phyloP scores from a whole-genome alignment of 2,888 invertebrate species.

The Gisinianus flammeolus region DNA sequence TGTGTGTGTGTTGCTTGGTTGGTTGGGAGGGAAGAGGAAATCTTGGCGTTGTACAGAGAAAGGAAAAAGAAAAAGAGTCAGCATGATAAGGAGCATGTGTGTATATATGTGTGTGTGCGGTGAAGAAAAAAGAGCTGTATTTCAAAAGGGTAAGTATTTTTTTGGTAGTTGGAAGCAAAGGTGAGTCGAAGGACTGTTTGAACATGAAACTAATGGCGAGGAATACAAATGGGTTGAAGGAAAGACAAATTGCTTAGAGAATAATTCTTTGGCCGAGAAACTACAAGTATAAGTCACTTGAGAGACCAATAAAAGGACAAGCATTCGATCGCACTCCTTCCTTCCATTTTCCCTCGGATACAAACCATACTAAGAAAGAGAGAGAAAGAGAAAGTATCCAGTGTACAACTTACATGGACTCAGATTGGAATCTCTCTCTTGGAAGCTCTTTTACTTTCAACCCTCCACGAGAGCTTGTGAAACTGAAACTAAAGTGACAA shows the following conservation, averaged over 20 bases:
- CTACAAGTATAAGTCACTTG: slow-evolving; percentile 23
- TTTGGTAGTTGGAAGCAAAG: neutral
- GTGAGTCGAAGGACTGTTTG: slow-evolving; percentile 17
- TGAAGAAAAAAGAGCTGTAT: slow-evolving; percentile 4
- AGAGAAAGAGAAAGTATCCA: no score
- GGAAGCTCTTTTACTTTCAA: no score
- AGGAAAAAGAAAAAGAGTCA: neutral
- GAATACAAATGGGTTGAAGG: slow-evolving; percentile 46
- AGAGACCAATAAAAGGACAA: slow-evolving; percentile 23
- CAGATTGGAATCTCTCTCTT: no score
- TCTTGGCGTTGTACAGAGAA: neutral
- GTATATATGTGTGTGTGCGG: no score
- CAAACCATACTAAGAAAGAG: no score
- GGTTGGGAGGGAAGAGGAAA: no score
- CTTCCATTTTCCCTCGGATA: neutral
- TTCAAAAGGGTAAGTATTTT: neutral
- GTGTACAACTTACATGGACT: slow-evolving; percentile 9
- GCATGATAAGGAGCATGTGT: neutral
- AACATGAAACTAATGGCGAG: slow-evolving; percentile 28
- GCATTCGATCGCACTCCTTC: slow-evolving; percentile 11
- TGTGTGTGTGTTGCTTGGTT: no score
- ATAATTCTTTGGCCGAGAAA: slow-evolving; percentile 29
- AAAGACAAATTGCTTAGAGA: slow-evolving; percentile 52
- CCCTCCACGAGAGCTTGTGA: no score
- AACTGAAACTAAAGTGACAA: no score